A percentile compares a stretch with the other conserved stretches of the same genome.
Evolutionary conservation across 2,888 invertebrate genomes (phyloP).

Genomic region (Himalopsyche anomala): DNA sequence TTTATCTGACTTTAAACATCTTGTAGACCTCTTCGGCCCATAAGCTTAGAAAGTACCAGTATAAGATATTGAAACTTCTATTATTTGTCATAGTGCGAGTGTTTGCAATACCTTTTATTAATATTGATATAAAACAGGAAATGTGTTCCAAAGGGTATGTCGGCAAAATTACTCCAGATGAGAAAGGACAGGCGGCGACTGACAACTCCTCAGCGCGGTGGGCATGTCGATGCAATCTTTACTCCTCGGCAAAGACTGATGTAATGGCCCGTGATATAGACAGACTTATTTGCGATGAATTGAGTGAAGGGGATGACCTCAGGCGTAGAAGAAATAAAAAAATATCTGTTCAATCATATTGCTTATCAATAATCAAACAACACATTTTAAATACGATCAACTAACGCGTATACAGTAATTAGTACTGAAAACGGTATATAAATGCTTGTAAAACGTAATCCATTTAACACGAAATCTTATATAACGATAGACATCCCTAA

Average conservation of each 20-base stretch:
- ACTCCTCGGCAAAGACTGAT: constrained; percentile 4
- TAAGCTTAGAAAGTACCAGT: no score
- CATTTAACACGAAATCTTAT: no score
- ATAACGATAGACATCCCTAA: no score
- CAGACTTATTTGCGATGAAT: constrained; percentile 19
- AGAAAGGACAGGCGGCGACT: neutral
- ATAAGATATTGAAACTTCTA: no score
- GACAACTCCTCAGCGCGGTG: constrained; percentile 2
- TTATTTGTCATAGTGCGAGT: no score
- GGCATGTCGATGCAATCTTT: constrained; percentile 8
- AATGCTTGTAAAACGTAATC: no score
- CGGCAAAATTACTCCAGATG: neutral
- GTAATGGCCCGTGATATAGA: neutral
- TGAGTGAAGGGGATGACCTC: neutral
- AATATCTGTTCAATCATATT: neutral
- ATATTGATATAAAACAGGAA: neutral
- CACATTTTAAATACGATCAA: no score
- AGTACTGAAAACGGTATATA: no score
- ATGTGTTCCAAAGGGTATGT: constrained; percentile 12
- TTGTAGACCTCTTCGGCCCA: no score
- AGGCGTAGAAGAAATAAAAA: neutral
- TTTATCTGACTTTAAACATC: no score
- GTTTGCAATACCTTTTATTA: neutral
- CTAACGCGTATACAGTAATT: no score
- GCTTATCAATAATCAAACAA: no score